A percentile compares a stretch with the other conserved stretches of the same genome.
Evolutionary conservation across 2,888 invertebrate genomes (phyloP).

Genomic region (Hanleya hanleyi): DNA sequence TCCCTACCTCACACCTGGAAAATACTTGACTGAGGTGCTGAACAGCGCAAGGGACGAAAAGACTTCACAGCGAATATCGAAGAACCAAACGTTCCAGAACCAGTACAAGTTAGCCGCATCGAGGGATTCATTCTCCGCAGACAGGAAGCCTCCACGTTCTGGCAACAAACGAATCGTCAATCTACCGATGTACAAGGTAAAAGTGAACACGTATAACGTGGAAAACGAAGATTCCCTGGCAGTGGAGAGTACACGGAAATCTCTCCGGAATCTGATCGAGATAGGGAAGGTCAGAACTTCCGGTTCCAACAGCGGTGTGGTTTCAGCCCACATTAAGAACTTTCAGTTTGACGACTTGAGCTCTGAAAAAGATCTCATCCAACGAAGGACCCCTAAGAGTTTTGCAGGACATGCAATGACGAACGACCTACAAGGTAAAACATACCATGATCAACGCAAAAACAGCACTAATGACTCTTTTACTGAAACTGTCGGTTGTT

Average conservation of each 20-base stretch:
- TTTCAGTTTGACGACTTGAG: slow-evolving; percentile 31
- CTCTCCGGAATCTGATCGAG: slow-evolving; percentile 38
- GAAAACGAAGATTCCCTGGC: slow-evolving; percentile 36
- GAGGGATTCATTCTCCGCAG: neutral
- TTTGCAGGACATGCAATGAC: no score
- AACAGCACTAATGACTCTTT: neutral
- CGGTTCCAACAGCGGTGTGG: slow-evolving; percentile 23
- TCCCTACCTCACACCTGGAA: neutral
- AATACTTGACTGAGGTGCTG: neutral
- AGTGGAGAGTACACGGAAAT: slow-evolving; percentile 39
- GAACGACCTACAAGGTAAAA: no score
- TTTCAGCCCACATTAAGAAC: slow-evolving; percentile 39
- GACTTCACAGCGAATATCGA: neutral
- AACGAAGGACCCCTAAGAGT: neutral
- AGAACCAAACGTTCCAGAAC: neutral
- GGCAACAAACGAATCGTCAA: slow-evolving; percentile 32
- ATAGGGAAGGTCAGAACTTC: slow-evolving; percentile 34
- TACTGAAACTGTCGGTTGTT: neutral
- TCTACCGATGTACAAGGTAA: slow-evolving; percentile 39
- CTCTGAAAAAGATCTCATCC: neutral
- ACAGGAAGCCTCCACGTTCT: neutral
- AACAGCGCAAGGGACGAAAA: neutral
- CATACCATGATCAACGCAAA: no score
- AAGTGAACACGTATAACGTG: slow-evolving; percentile 33
- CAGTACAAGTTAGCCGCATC: neutral